Percentiles rank a stretch among this genome's conserved stretches.
phyloP scores from a whole-genome alignment of 30 jellyfish, hydroid and myxozoan species.

The Sanderia malayensis region DNA sequence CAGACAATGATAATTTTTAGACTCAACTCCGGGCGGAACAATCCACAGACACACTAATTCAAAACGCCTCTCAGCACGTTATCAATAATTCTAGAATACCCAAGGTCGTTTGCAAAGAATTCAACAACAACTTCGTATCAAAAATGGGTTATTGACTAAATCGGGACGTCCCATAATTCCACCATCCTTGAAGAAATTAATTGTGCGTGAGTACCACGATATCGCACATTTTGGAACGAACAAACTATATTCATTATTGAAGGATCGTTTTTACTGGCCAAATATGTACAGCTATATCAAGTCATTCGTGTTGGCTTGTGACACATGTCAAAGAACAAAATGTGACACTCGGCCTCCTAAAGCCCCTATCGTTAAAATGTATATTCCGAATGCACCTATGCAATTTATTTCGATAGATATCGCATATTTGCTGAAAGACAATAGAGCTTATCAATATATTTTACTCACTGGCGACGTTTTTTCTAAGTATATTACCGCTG shows the following conservation, averaged over 20 bases:
- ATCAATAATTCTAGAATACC: slow-evolving; percentile 27
- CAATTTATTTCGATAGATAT: slow-evolving; percentile 32
- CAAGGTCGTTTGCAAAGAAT: slow-evolving; percentile 12
- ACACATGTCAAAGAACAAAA: slow-evolving; percentile 32
- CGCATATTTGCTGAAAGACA: slow-evolving; percentile 46
- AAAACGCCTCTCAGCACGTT: slow-evolving; percentile 23
- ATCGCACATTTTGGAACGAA: slow-evolving; percentile 34
- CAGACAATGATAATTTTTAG: slow-evolving; percentile 10
- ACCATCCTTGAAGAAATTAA: slow-evolving; percentile 17
- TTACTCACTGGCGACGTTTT: slow-evolving; percentile 22
- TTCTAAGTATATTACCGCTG: slow-evolving; percentile 29
- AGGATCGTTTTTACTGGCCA: slow-evolving; percentile 54
- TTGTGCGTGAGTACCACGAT: slow-evolving; percentile 30
- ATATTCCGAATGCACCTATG: slow-evolving; percentile 16
- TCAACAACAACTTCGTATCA: slow-evolving; percentile 22
- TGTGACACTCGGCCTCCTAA: slow-evolving; percentile 42
- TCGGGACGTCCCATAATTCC: slow-evolving; percentile 12
- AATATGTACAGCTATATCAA: slow-evolving; percentile 34
- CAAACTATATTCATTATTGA: slow-evolving; percentile 34
- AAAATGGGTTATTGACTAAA: slow-evolving; percentile 18
- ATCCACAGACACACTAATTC: slow-evolving; percentile 17
- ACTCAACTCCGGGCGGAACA: slow-evolving; percentile 17
- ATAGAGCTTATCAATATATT: slow-evolving; percentile 33
- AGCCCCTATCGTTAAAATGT: slow-evolving; percentile 29
- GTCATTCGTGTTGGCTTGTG: slow-evolving; percentile 35